These are phyloP conservation scores for Cylindroiulus punctatus DNA, from an alignment of 2,888 invertebrate genomes.

Conservation along the genomic window DNA sequence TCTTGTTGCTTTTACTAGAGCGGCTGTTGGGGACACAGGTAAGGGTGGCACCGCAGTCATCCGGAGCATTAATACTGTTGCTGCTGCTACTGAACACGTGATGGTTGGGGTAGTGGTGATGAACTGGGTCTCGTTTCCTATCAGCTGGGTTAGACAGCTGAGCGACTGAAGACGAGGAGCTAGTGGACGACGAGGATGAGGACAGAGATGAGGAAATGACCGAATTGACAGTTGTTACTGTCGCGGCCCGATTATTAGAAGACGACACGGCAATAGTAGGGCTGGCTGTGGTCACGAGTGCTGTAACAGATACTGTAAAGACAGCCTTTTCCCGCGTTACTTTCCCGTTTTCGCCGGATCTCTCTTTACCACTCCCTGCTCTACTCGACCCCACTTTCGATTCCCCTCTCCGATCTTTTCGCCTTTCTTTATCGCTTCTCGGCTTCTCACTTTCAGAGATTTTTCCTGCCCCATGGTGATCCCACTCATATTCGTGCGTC, in stretches of 20 bases:
- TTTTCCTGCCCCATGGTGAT: constrained; percentile 4
- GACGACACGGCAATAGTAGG: constrained; percentile 22
- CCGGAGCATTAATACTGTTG: background rate
- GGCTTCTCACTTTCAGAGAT: constrained; percentile 16
- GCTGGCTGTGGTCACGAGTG: background rate
- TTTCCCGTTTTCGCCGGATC: constrained; percentile 52
- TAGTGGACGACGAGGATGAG: constrained; percentile 63
- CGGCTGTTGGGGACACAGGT: constrained; percentile 24
- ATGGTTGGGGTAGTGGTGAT: background rate
- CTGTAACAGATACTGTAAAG: constrained; percentile 54
- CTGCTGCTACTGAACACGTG: constrained; percentile 21
- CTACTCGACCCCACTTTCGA: constrained; percentile 33
- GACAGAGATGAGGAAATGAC: constrained; percentile 71
- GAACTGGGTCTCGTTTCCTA: constrained; percentile 44
- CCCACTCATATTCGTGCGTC: background rate
- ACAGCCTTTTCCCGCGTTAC: constrained; percentile 51
- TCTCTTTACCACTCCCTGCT: constrained; percentile 55
- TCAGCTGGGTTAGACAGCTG: background rate
- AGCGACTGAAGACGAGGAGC: constrained; percentile 9
- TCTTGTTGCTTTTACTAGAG: constrained; percentile 43
- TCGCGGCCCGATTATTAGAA: background rate
- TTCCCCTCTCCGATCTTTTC: constrained; percentile 58
- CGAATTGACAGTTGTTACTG: constrained; percentile 31
- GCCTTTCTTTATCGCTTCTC: constrained; percentile 53
- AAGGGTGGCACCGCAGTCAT: background rate